Base-by-base conservation (phyloP, 1,140 invertebrate species). In the Hirudo medicinalis region DNA sequence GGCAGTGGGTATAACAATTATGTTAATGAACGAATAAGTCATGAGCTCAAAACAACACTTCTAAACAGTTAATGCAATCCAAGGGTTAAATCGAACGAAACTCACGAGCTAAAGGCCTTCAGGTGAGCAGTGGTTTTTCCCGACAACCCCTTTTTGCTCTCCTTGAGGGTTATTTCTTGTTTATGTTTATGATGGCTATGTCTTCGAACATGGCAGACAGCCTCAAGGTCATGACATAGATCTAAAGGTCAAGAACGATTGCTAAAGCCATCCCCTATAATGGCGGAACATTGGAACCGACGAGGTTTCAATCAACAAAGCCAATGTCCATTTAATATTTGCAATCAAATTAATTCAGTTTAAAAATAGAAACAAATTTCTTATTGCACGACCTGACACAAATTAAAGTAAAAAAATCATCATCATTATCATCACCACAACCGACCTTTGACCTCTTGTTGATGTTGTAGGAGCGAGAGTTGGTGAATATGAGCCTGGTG, bases 401-500 rank as follows among this genome's bases (percentile, higher is more conserved):
- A 49, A 13, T 36, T 36, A 17, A 49, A 49, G 0, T 49, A 5
- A 49, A 17, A 49, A 22, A 27, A n/a, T 6, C 6, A 54, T 19
- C 13, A 22, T 22, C 19, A 9, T 8, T 1, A 90, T 89, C 82
- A n/a, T n/a, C n/a, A n/a, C n/a, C n/a, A n/a, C n/a, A n/a, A 86
- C 86, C 76, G 88, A 94, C 76, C 87, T 83, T 89, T 0, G 85
- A 86, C 73, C 82, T 81, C 74, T 84, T 92, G 80, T 95, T 94
- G 29, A 92, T 95, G 80, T 96, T 96, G 82, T 91, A 97, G 75
- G 86, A 87, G 78, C 88, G 87, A 63, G 92, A 94, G 85, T 97
- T 97, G 73, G 86, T 82, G 84, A 97, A 95, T 75, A 97, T 91
- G 36, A 91, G 86, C 71, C 87, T 85, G 78, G 96, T 87, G 82